Evolutionary conservation across 23 tunicate species (phyloP).

Genomic region (Pegea sp.): DNA sequence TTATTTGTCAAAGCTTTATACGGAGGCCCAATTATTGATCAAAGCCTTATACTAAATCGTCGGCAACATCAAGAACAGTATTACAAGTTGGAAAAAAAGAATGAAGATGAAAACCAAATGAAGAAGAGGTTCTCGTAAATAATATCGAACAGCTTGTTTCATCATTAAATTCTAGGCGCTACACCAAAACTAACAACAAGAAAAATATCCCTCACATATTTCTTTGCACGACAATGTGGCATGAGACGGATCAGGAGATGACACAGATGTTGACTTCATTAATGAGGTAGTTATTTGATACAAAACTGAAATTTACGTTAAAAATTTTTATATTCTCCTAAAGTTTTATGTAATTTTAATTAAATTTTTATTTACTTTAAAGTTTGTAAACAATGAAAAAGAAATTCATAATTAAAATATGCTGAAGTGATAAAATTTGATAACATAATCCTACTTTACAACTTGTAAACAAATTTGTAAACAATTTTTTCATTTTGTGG

Average conservation of each 20-base stretch:
- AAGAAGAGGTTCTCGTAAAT: constrained; percentile 5
- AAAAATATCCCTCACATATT: constrained; percentile 64
- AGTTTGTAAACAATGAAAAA: not conserved
- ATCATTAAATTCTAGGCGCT: constrained; percentile 24
- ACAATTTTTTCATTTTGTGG: no score
- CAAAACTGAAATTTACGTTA: not conserved
- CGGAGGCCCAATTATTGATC: constrained; percentile 44
- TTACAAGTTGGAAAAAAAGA: constrained; percentile 11
- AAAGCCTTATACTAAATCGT: constrained; percentile 38
- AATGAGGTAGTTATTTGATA: constrained; percentile 37
- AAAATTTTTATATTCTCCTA: not conserved
- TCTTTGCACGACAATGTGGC: constrained; percentile 99
- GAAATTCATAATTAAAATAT: not conserved
- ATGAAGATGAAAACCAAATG: constrained; percentile 17
- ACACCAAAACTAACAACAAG: constrained; percentile 25
- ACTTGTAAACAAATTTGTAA: no score
- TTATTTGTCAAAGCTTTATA: constrained; percentile 57
- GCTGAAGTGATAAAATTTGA: not conserved
- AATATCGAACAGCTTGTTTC: constrained; percentile 2
- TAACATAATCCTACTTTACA: not conserved
- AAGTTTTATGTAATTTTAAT: not conserved
- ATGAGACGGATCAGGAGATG: constrained; percentile 95
- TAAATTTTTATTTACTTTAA: not conserved
- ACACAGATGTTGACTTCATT: constrained; percentile 78
- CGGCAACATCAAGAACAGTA: constrained; percentile 39